phyloP scores from a whole-genome alignment of 1,140 invertebrate species.

The Drosophila bocqueti region DNA sequence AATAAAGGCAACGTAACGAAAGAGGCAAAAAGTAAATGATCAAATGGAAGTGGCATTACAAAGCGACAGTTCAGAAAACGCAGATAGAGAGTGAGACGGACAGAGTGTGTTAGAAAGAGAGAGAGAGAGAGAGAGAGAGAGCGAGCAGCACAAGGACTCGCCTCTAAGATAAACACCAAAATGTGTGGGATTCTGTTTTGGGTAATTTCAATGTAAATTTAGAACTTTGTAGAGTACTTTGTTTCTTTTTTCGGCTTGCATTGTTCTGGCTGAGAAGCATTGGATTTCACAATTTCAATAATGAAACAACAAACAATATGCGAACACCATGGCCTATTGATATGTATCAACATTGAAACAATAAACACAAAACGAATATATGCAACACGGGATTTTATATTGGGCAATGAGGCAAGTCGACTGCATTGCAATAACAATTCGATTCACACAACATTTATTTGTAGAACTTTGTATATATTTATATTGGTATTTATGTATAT shows the following conservation, averaged over 20 bases:
- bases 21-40: slow-evolving; percentile 23
- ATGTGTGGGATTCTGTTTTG: slow-evolving; percentile 21
- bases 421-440: slow-evolving; percentile 70
- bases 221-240: background rate
- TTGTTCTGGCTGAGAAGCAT: slow-evolving; percentile 34
- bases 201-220: slow-evolving; percentile 26
- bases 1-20: slow-evolving; percentile 20
- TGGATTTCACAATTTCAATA: slow-evolving; percentile 16
- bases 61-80: slow-evolving; percentile 34
- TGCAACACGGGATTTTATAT: slow-evolving; percentile 50
- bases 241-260: slow-evolving; percentile 15
- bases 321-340: slow-evolving; percentile 43
- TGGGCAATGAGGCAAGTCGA: slow-evolving; percentile 62
- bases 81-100: slow-evolving; percentile 13
- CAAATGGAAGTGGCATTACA: slow-evolving; percentile 40
- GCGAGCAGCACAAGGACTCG: slow-evolving; percentile 15
- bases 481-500: slow-evolving; percentile 49
- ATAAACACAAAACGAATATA: slow-evolving; percentile 45
- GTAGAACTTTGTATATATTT: slow-evolving; percentile 55
- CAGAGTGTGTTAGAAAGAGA: slow-evolving; percentile 38
- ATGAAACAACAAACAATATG: slow-evolving; percentile 52
- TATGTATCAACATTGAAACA: slow-evolving; percentile 49
- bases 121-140: slow-evolving; percentile 34
- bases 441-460: slow-evolving; percentile 74
- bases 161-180: slow-evolving; percentile 24